phyloP scores from a whole-genome alignment of 2,797 vertebrate species.

The Falco biarmicus region DNA sequence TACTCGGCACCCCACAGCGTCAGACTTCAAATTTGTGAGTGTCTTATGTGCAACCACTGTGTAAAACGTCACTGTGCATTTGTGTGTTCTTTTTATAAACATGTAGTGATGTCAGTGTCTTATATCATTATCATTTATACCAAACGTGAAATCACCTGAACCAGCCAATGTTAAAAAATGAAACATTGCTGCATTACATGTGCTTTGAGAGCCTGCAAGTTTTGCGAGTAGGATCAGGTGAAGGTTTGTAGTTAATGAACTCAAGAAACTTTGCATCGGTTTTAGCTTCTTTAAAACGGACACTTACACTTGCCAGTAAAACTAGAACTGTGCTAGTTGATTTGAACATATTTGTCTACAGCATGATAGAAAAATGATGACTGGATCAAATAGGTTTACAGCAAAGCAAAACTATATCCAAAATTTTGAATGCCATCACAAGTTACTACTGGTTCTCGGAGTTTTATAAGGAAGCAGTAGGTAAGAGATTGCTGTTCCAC shows the following conservation, averaged over 20 bases:
- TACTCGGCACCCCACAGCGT: fast-evolving
- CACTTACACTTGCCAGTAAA: background rate
- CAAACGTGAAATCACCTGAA: background rate
- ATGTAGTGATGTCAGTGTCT: background rate
- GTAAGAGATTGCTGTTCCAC: background rate
- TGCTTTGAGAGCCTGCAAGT: background rate
- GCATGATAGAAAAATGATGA: background rate
- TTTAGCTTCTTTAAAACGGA: background rate
- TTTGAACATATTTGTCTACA: background rate
- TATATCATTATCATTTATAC: background rate
- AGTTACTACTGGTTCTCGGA: background rate
- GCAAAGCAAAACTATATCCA: background rate
- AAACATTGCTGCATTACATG: background rate
- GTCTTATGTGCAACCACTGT: background rate
- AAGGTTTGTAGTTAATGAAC: background rate
- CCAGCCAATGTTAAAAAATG: background rate
- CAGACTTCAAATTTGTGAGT: background rate
- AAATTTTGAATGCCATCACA: background rate
- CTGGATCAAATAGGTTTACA: background rate
- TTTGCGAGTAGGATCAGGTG: background rate
- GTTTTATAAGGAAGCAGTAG: background rate
- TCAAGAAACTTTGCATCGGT: background rate
- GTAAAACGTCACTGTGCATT: background rate
- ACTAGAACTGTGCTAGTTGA: background rate
- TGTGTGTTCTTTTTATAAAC: background rate